Base-by-base conservation (phyloP, 35 echinoderm and acorn worm genomes). In the Strongylocentrotus purpuratus region DNA sequence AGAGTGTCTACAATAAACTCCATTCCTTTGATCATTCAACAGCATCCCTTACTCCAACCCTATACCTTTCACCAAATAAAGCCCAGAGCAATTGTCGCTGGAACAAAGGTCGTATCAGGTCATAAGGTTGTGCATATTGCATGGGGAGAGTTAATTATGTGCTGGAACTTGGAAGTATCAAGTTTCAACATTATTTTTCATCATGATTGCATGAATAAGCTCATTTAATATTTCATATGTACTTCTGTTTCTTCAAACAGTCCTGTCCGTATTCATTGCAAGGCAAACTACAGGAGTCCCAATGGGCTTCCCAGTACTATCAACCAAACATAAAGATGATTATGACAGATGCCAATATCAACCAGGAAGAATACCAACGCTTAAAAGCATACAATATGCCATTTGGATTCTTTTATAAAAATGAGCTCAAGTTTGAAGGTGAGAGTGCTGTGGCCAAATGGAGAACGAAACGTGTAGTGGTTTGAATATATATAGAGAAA, bases 361-460 rank as follows among this genome's bases (percentile, higher is more conserved):
- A 95, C 48, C 17, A 88, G 25, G 45, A 70, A 10, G 94, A 95
- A 50, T 95, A 95, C 48, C 5, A n/a, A 89, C 31, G 94, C 20
- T 33, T 95, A 22, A 46, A 17, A 17, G 35, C 86, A 12, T 95
- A 88, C 33, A 31, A 88, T 33, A 95, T 95, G 94, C 94, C 94
- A 17, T 95, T 95, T 86, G 94, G 94, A 31, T 95, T 86, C 86
- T 41, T 48, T 55, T 48, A 86, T 32, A 95, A 31, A 86, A 50
- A 31, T 31, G 50, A 86, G 86, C 86, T 88, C 22, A 52, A 17
- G 31, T 95, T 46, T 88, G 48, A 89, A 33, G 94, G 94, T 95
- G 33, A 46, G 45, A 89, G 17, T 89, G 25, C 32, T 15, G 12
- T 89, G 14, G 13, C 1, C 7, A 5, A 31, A 86, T 86, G 32